Evolutionary conservation across 1,140 invertebrate species (phyloP), one percentile per base, ranked within the genome.

Genomic region (Lerema accius): DNA sequence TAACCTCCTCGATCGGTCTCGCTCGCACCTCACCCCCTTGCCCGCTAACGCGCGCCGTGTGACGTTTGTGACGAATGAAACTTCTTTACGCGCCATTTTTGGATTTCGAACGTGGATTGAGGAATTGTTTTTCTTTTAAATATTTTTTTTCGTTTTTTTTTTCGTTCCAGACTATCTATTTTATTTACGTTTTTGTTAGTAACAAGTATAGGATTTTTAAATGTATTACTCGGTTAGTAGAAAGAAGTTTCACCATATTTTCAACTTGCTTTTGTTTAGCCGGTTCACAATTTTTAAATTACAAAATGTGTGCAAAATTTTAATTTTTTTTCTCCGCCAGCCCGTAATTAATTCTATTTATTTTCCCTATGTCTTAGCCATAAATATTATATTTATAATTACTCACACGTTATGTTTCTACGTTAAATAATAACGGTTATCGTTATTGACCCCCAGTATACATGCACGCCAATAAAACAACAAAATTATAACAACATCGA

Each of bases 1-100:
- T 87, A 89, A 84, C 82, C 87, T 83, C 91, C 91, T 87, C 86
- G 82, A 88, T 79, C 84, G 83, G 19, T 84, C 58, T 83, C 83
- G 81, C 76, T 86, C 90, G 81, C 89, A 81, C 82, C 74, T 85
- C 74, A 64, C 68, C 28, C n/a, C n/a, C n/a, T n/a, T n/a, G n/a
- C n/a, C n/a, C n/a, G n/a, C n/a, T n/a, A n/a, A n/a, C n/a, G n/a
- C n/a, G n/a, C n/a, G n/a, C n/a, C n/a, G n/a, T n/a, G 3, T 37
- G n/a, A 10, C 37, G 0, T 9, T 13, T 17, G 19, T 9, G 17
- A 16, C 19, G 48, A 9, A 14, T 62, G 45, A 37, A 45, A 59
- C 42, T 46, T 59, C 42, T 59, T 59, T 59, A 5, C 26, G 26
- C 42, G 28, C 3, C 13, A 6, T 2, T 16, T 35, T 3, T 1